A percentile compares a stretch with the other conserved stretches of the same genome.
Evolutionary conservation across 2,797 vertebrate species (phyloP).

Genomic region (Decapterus maruadsi): DNA sequence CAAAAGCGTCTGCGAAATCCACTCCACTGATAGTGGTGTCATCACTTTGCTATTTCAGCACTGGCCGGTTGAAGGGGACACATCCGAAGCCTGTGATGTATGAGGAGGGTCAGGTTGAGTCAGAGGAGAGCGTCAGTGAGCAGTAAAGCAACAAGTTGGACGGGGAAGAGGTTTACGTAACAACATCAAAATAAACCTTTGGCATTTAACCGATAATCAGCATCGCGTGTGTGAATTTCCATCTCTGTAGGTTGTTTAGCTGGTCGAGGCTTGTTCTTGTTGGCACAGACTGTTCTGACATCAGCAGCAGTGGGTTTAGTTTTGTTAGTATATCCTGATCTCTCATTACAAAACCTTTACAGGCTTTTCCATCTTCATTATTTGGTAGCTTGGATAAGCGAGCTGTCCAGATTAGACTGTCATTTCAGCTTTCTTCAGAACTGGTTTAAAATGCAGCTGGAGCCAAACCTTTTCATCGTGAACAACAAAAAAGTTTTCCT

Average conservation of each 20-base stretch:
- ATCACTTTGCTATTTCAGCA: constrained; percentile 55
- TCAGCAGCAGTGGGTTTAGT: background rate
- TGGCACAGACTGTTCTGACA: constrained; percentile 17
- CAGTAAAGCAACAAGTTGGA: constrained; percentile 2
- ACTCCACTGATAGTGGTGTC: constrained; percentile 26
- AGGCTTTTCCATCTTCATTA: background rate
- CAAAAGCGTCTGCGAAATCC: constrained; percentile 24
- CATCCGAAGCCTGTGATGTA: background rate
- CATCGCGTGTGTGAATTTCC: background rate
- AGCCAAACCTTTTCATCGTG: background rate
- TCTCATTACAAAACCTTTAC: too few relatives aligned
- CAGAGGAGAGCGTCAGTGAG: constrained; percentile 17
- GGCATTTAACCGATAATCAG: background rate
- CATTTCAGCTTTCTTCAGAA: background rate
- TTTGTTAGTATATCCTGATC: background rate
- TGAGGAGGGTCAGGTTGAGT: background rate
- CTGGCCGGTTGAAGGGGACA: background rate
- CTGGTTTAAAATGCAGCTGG: background rate
- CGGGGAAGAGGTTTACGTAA: background rate
- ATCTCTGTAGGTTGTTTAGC: constrained; percentile 1
- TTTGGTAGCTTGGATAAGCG: background rate
- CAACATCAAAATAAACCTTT: constrained; percentile 21
- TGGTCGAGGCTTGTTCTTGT: background rate
- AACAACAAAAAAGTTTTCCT: too few relatives aligned
- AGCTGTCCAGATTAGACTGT: background rate